Percentiles rank a stretch among this genome's conserved stretches.
Conservation (phyloP, 2,888 invertebrate genomes). For the Campoplex capitator region DNA sequence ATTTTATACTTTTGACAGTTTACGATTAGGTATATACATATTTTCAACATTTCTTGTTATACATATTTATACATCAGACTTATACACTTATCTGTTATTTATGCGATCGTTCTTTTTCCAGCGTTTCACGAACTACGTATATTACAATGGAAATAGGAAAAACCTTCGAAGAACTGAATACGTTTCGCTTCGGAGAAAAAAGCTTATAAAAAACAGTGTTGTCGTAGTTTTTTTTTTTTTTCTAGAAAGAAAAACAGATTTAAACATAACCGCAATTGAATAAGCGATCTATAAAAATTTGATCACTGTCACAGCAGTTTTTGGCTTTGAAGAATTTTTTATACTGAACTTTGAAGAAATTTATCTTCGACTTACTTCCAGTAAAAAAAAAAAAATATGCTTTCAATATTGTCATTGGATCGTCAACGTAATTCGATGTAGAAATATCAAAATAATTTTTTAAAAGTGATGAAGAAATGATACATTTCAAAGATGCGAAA, state of each 20-base stretch:
- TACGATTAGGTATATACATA: conserved; percentile 42
- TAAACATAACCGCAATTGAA: neutral
- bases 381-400: neutral
- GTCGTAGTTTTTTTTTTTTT: neutral
- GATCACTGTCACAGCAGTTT: neutral
- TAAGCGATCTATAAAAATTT: neutral
- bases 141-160: conserved; percentile 11
- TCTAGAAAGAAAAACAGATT: neutral
- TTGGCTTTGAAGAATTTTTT: conserved; percentile 28
- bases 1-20: conserved; percentile 63
- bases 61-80: conserved; percentile 62
- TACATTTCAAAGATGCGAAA: conserved; percentile 14
- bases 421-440: neutral
- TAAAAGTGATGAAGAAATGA: conserved; percentile 9
- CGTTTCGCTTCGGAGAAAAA: neutral
- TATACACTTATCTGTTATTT: conserved; percentile 37
- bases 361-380: neutral
- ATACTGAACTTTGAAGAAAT: neutral
- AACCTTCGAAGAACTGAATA: conserved; percentile 14
- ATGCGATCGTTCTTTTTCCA: conserved; percentile 43
- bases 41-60: conserved; percentile 53
- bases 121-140: conserved; percentile 19
- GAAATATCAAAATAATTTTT: conserved; percentile 22
- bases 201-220: neutral
- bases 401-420: conserved; percentile 48